Base-by-base conservation (phyloP, 2,113 vertebrate species). In the Hiodon alosoides region DNA sequence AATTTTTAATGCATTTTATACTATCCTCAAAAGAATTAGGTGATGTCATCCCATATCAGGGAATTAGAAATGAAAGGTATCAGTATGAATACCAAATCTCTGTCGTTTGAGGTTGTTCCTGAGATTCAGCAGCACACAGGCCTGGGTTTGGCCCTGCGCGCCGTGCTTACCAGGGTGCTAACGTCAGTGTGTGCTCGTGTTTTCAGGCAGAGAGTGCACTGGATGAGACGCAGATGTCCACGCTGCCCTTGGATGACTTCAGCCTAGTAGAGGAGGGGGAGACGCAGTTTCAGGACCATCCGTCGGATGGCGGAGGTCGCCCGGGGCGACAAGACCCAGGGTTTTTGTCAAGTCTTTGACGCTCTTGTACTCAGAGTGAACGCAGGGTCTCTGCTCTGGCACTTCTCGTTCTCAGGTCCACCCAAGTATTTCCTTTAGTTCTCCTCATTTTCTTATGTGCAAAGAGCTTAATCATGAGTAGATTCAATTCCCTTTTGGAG, bases 221-320 rank as follows among this genome's bases (percentile, higher is more conserved):
- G 0, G 85, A 93, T 0, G 85, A 93, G 82, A 93, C 93, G 50
- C 93, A 93, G 84, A 82, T 94, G 17, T 92, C 94, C 9, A 84
- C 87, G 0, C 91, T 95, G 83, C 92, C 92, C 0, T 85, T 93
- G 76, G 94, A 94, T 4, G 91, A 93, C 69, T 90, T 93, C 72
- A 85, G 80, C 74, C 73, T 94, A 75, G 85, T 89, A 13, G 90
- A 91, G 72, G 93, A 93, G 74, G 67, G 69, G 14, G 80, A 88
- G 80, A 83, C 81, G 11, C 87, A 78, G 68, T 89, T 88, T 71
- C 82, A 85, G 65, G 76, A 84, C 72, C 78, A 81, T 65, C 82
- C 84, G 72, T 72, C 78, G 64, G 82, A 72, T 78, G 77, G 74
- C 76, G 54, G 74, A 60, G 78, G 79, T 67, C 11, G 69, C n/a